These are phyloP conservation scores for Rhagium mordax DNA, from an alignment of 2,888 invertebrate genomes.

Conservation along the genomic window DNA sequence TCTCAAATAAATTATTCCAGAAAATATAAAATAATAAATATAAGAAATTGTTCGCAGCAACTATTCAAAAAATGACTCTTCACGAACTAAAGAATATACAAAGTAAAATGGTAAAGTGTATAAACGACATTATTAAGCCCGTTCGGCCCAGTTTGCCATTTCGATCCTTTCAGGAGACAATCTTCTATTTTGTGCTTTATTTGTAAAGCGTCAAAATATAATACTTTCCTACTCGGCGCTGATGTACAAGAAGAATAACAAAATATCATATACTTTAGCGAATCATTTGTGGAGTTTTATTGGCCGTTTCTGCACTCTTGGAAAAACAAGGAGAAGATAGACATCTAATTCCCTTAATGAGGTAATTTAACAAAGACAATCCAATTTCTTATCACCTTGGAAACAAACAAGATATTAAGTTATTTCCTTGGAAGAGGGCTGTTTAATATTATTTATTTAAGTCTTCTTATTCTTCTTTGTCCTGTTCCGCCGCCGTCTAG, in stretches of 20 bases:
- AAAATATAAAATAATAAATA: no score
- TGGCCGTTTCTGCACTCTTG: neutral
- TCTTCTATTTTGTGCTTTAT: no score
- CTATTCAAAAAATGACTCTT: no score
- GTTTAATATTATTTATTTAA: slow-evolving; percentile 37
- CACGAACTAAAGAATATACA: no score
- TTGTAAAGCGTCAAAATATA: neutral
- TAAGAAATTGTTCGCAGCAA: no score
- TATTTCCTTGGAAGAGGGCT: slow-evolving; percentile 1
- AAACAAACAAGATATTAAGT: slow-evolving; percentile 17
- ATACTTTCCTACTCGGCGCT: neutral
- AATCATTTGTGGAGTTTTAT: neutral
- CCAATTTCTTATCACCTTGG: slow-evolving; percentile 26
- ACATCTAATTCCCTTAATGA: slow-evolving; percentile 20
- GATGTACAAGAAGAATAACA: slow-evolving; percentile 5
- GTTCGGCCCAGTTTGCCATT: no score
- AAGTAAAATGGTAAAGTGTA: no score
- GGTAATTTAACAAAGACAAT: slow-evolving; percentile 23
- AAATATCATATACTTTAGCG: neutral
- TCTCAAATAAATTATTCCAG: no score
- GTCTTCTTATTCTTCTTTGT: slow-evolving; percentile 20
- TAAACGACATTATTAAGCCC: no score
- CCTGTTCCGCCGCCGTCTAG: slow-evolving; percentile 32
- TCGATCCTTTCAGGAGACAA: no score
- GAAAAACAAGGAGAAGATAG: slow-evolving; percentile 14